Base-by-base conservation (phyloP, 2,888 invertebrate species). In the Cartodere bifasciata region DNA sequence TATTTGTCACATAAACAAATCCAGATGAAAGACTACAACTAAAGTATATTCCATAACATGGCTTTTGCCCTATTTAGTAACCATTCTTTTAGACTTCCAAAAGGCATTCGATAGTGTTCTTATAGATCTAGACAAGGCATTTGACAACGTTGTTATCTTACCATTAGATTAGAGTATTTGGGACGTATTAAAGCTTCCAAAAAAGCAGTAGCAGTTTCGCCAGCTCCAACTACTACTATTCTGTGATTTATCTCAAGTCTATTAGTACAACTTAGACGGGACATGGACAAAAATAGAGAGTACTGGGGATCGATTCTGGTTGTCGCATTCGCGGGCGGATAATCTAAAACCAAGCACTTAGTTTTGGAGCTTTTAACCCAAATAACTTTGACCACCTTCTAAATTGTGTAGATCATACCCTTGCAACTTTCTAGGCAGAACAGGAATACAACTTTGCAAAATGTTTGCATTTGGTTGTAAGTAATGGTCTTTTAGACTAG, bases 221-320 rank as follows among this genome's bases (percentile, higher is more conserved):
- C 75, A 1, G 71, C 70, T 0, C 79, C 76, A 0, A 79, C 67
- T 1, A 80, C 67, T 1, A 78, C 70, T 22, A 80, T 70, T 44
- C 65, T 67, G 9, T 58, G 61, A 39, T 75, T 75, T 5, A 75
- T 59, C 21, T 63, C 62, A 1, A 46, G 32, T 20, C 66, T 67
- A 1, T 64, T 60, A 10, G 67, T 40, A 42, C 64, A 64, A 2
- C 68, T 60, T 26, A 70, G 43, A 0, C 67, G 63, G 2, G 65
- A 55, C 23, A 70, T 71, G 23, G 70, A 53, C 2, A 67, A 44
- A 57, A 70, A 77, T 1, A 78, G 50, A 0, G 75, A 66, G 38
- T 66, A 53, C 1, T 53, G 27, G 1, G 31, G 23, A 9, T 35
- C 35, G n/a, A 20, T 32, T 15, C 30, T 26, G 6, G 31, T 35